A percentile compares a stretch with the other conserved stretches of the same genome.
Conservation (phyloP, 2,797 vertebrate species). For the Thamnophis elegans region DNA sequence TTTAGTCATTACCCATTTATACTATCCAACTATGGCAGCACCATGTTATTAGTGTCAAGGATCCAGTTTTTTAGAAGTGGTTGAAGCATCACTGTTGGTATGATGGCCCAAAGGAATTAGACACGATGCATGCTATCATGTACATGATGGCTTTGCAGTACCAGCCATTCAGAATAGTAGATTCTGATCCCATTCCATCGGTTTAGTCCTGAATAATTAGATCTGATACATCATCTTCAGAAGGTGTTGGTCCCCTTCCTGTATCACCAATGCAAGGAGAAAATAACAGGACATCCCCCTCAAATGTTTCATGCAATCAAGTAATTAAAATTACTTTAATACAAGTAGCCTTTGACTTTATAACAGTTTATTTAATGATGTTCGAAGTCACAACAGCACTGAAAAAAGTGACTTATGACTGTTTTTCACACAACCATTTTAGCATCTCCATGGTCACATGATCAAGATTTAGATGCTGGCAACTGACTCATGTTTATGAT, state of each 20-base stretch:
- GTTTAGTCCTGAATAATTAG: neutral
- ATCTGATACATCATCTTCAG: neutral
- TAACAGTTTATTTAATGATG: too few relatives aligned
- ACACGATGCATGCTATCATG: too few relatives aligned
- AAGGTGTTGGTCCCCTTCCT: neutral
- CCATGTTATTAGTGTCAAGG: neutral
- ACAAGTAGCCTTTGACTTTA: too few relatives aligned
- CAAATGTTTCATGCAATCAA: neutral
- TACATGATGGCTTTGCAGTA: neutral
- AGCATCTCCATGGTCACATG: too few relatives aligned
- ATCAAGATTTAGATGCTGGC: too few relatives aligned
- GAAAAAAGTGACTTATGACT: too few relatives aligned
- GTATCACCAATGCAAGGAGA: neutral
- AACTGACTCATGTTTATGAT: too few relatives aligned
- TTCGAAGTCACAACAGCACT: too few relatives aligned
- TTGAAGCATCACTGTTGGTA: neutral
- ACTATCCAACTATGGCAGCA: too few relatives aligned
- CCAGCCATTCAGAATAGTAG: neutral
- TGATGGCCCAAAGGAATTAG: neutral
- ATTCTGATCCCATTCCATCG: neutral
- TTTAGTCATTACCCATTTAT: too few relatives aligned
- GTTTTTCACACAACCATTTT: too few relatives aligned
- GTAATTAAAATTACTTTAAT: neutral
- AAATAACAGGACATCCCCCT: neutral
- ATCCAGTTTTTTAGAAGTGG: neutral